These are phyloP conservation scores for Porites cylindrica DNA, from an alignment of 92 coral and sea anemone species.

Conservation along the genomic window DNA sequence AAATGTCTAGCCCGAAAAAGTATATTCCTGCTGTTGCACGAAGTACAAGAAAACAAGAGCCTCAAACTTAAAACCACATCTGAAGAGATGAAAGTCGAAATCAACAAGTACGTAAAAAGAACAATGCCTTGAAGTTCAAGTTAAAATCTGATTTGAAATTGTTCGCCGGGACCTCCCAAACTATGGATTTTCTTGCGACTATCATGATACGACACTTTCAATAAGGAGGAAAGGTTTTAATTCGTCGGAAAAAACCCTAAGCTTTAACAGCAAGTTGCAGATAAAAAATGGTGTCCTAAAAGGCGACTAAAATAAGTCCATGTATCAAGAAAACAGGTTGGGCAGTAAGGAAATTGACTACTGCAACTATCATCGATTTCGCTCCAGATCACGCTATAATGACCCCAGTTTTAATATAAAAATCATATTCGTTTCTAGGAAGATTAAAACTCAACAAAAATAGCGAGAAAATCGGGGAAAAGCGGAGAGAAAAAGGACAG, in stretches of 20 bases:
- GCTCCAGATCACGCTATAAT: neutral
- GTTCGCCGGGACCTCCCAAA: no score
- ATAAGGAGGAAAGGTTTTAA: neutral
- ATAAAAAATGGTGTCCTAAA: neutral
- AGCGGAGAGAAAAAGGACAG: neutral
- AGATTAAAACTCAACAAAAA: neutral
- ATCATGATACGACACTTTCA: neutral
- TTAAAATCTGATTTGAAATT: neutral
- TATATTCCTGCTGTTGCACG: no score
- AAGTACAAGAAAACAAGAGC: no score
- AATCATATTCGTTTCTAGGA: neutral
- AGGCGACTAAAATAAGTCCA: neutral
- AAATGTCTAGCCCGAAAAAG: no score
- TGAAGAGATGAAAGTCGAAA: neutral
- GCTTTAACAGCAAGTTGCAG: neutral
- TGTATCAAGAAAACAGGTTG: neutral
- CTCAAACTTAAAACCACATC: no score
- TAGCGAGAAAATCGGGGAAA: neutral
- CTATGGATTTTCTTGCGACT: no score
- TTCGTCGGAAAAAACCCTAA: neutral
- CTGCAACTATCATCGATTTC: constrained; percentile 5
- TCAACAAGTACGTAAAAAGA: neutral
- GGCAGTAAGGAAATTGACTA: constrained; percentile 1
- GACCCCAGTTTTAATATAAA: neutral
- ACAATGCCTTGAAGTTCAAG: no score